phyloP scores from a whole-genome alignment of 2,113 vertebrate genomes.

The Trogon surrucura region DNA sequence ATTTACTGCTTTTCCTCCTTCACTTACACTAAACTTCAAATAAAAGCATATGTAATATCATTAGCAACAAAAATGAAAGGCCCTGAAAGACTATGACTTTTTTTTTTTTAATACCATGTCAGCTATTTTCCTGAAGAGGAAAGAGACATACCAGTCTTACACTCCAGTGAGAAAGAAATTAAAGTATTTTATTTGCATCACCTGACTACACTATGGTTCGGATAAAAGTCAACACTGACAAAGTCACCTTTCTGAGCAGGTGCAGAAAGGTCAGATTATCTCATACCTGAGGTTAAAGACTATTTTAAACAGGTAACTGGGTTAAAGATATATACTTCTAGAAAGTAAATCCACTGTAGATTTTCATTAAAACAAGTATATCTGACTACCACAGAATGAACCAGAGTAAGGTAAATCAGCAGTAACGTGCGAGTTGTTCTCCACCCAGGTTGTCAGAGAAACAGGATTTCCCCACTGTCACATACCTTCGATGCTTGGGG shows the following conservation, averaged over 20 bases:
- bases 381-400: background rate
- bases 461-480: background rate
- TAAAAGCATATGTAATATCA: background rate
- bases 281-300: background rate
- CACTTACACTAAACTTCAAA: background rate
- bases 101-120: background rate
- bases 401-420: background rate
- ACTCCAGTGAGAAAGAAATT: background rate
- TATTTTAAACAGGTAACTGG: background rate
- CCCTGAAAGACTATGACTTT: background rate
- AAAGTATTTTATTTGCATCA: background rate
- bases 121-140: background rate
- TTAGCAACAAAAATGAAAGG: background rate
- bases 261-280: background rate
- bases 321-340: background rate
- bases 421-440: background rate
- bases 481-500: conserved; percentile 94
- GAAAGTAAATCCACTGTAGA: background rate
- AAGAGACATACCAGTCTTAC: background rate
- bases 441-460: background rate
- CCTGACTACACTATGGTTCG: background rate
- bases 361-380: background rate
- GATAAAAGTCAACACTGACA: background rate
- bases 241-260: background rate
- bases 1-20: background rate